Percentiles rank a stretch among this genome's conserved stretches.
These are phyloP conservation scores for Notiomystis cincta DNA, from an alignment of 2,113 vertebrate genomes.

Conservation along the genomic window DNA sequence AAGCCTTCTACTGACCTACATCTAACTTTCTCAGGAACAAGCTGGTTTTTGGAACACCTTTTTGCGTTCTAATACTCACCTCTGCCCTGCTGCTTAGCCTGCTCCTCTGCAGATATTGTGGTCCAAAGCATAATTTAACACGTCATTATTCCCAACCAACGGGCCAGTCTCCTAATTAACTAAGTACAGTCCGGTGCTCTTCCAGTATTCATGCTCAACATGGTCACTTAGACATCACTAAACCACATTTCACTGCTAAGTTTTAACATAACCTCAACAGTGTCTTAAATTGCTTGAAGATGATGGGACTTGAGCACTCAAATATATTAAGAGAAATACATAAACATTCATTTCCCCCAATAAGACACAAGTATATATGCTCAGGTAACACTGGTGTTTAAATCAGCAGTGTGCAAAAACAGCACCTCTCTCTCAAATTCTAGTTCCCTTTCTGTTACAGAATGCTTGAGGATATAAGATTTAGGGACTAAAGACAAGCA, in stretches of 20 bases:
- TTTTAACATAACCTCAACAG: background rate
- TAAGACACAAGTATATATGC: background rate
- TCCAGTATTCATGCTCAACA: background rate
- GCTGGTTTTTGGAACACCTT: background rate
- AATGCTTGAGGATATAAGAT: background rate
- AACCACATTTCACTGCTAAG: background rate
- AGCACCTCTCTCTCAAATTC: background rate
- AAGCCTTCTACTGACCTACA: background rate
- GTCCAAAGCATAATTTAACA: background rate
- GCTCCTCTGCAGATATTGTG: background rate
- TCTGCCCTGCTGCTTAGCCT: background rate
- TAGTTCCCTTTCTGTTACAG: background rate
- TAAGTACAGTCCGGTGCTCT: background rate
- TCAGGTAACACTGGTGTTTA: background rate
- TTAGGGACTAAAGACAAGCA: background rate
- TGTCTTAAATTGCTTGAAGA: background rate
- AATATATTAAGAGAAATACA: background rate
- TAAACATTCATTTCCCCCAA: background rate
- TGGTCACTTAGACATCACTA: background rate
- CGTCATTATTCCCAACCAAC: background rate
- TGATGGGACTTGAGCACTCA: background rate
- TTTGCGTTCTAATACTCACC: background rate
- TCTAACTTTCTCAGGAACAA: background rate
- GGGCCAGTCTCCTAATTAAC: background rate
- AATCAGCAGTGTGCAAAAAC: background rate